phyloP scores from a whole-genome alignment of 2,113 vertebrate species.

The Microtus richardsoni region DNA sequence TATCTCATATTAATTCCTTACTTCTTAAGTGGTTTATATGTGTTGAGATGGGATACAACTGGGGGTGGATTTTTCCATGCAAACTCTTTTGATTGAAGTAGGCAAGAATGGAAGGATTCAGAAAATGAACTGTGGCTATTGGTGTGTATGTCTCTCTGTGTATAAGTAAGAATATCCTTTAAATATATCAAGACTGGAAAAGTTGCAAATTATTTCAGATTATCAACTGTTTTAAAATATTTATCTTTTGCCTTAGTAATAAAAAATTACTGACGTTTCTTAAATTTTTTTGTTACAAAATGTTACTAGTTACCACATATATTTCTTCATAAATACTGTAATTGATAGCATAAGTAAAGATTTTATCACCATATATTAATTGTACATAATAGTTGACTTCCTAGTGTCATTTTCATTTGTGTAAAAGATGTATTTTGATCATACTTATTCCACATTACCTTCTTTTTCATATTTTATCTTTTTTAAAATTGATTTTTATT shows the following conservation, averaged over 20 bases:
- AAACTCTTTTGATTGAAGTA: neutral
- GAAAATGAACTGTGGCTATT: neutral
- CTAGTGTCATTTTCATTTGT: neutral
- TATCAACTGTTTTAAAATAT: conserved; percentile 55
- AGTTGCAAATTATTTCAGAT: neutral
- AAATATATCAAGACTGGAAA: neutral
- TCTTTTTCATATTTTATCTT: too few relatives aligned
- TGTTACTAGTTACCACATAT: neutral
- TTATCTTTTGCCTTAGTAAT: conserved; percentile 39
- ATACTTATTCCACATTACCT: neutral
- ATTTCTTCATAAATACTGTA: conserved; percentile 18
- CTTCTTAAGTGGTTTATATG: conserved; percentile 72
- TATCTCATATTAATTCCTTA: conserved; percentile 68
- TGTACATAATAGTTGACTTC: neutral
- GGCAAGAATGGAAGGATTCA: conserved; percentile 12
- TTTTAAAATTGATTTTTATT: too few relatives aligned
- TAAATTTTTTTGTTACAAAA: conserved; percentile 29
- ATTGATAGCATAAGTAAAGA: neutral
- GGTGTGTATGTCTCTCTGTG: neutral
- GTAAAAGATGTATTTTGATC: neutral
- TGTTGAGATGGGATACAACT: conserved; percentile 10
- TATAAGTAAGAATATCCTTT: neutral
- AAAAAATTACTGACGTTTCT: conserved; percentile 41
- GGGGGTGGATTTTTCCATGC: neutral
- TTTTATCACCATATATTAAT: neutral